Conservation (phyloP, 1,140 invertebrate species). For the Pogonomyrmex barbatus region DNA sequence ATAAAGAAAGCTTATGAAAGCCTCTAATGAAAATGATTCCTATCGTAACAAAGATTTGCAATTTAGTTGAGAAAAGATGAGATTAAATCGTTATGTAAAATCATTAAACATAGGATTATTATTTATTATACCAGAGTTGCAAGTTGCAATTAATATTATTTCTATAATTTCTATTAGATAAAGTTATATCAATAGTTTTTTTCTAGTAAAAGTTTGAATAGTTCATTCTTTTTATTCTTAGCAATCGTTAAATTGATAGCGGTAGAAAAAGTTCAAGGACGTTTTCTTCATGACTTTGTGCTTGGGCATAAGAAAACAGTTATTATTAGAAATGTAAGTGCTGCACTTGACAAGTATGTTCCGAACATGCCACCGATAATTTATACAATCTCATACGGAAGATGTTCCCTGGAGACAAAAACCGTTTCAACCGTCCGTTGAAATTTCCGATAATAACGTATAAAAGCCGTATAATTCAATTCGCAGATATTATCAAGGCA, state of each 20-base stretch:
- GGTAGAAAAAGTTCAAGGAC: conserved; percentile 33
- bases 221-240: neutral
- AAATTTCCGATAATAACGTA: conserved; percentile 1
- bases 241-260: conserved; percentile 12
- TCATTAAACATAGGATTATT: neutral
- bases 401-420: neutral
- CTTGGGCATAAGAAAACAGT: conserved; percentile 18
- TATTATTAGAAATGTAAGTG: conserved; percentile 14
- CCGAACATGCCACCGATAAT: conserved; percentile 5
- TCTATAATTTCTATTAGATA: neutral
- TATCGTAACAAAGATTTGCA: neutral
- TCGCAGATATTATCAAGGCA: neutral
- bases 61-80: neutral
- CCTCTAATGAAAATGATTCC: neutral
- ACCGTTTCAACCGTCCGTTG: neutral
- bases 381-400: conserved; percentile 18
- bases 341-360: conserved; percentile 13
- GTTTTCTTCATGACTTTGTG: neutral
- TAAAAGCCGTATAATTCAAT: conserved; percentile 4
- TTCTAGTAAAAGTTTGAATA: neutral
- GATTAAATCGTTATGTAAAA: neutral
- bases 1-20: neutral
- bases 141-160: conserved; percentile 1
- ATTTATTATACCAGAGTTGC: neutral
- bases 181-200: neutral